phyloP scores from a whole-genome alignment of 2,888 invertebrate species.

The Aporophyla nigra region DNA sequence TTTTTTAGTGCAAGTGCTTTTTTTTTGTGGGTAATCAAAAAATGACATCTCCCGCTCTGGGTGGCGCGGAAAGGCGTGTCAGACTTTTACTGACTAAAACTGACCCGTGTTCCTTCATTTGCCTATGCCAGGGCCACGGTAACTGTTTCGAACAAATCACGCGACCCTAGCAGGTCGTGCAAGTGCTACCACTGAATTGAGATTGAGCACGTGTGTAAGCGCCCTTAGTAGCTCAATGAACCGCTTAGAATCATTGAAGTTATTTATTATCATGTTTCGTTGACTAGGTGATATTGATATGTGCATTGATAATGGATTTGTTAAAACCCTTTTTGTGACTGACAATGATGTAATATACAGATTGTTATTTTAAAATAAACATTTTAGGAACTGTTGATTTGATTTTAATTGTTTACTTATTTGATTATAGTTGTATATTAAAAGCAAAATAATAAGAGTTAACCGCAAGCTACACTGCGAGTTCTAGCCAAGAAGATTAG shows the following conservation, averaged over 20 bases:
- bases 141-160: too few relatives aligned
- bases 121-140: too few relatives aligned
- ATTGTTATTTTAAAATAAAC: slow-evolving; percentile 52
- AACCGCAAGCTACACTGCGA: not conserved
- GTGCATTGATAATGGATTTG: slow-evolving; percentile 37
- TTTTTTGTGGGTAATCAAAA: too few relatives aligned
- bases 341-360: slow-evolving; percentile 19
- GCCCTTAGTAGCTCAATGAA: not conserved
- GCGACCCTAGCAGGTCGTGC: too few relatives aligned
- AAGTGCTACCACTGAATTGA: not conserved
- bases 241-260: slow-evolving; percentile 21
- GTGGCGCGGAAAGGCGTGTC: too few relatives aligned
- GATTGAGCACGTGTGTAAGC: not conserved
- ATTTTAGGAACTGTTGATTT: slow-evolving; percentile 29
- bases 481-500: not conserved
- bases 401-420: slow-evolving; percentile 17
- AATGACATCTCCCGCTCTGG: too few relatives aligned
- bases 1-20: too few relatives aligned
- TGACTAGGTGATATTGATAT: not conserved
- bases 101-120: too few relatives aligned
- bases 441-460: not conserved
- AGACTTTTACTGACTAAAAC: too few relatives aligned
- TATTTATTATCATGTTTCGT: slow-evolving; percentile 53
- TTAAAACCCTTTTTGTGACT: slow-evolving; percentile 41
- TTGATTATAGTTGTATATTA: not conserved